Base-by-base conservation (phyloP, 2,113 vertebrate species). In the Daboia siamensis region DNA sequence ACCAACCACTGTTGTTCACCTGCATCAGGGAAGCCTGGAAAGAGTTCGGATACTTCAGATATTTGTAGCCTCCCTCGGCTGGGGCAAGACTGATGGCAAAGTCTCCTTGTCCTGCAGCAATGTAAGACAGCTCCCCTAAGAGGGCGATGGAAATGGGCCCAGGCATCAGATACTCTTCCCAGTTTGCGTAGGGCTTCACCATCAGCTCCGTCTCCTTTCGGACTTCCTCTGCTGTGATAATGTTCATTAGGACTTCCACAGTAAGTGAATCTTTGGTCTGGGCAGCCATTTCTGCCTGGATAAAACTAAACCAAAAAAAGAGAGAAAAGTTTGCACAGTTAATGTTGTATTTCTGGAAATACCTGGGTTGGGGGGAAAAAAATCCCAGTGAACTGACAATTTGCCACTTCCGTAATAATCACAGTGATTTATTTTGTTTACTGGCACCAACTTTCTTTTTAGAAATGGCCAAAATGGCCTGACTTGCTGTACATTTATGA, bases 81-180 rank as follows among this genome's bases (percentile, higher is more conserved):
- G 91, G 21, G 5, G 51, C 94, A 54, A 93, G 91, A 51, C 93
- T 94, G 51, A 96, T 46, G 11, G 95, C 94, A 80, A 96, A 95
- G 57, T 96, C 95, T 23, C 48, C 52, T 1, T 93, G 91, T 3
- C 33, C 23, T 12, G 95, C 93, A 1, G 95, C 93, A 57, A 95
- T 95, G 54, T 93, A 95, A 29, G 94, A 89, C 52, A 96, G 93
- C 90, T 96, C 95, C 15, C 93, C 96, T 57, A 96, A 10, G 23
- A 96, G 95, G 55, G 95, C 96, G 13, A 97, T 95, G 15, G 96
- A 96, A 51, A 96, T 21, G 5, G 96, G 96, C 2, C 92, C 96
- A 26, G 96, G 95, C 85, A 93, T 93, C 90, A 97, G 51, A 69
- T 95, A 96, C 26, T 95, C 86, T 80, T 96, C 96, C 96, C 96